phyloP scores from a whole-genome alignment of 1,140 invertebrate species.

The Trichonephila inaurata region DNA sequence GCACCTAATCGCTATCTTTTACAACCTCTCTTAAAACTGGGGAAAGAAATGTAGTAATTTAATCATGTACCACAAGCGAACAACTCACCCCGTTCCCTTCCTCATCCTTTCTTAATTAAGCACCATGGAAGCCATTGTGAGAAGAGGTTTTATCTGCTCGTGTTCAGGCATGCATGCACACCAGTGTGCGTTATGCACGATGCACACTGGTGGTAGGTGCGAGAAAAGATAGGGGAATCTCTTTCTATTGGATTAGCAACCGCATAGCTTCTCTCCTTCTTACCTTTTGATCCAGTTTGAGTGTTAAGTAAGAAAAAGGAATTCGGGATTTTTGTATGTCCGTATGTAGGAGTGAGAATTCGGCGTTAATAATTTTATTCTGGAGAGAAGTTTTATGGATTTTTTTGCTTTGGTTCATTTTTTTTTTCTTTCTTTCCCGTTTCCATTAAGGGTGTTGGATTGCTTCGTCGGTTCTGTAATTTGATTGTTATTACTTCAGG shows the following conservation, averaged over 20 bases:
- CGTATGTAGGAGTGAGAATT: background rate
- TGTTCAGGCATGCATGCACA: constrained; percentile 59
- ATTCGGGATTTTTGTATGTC: constrained; percentile 24
- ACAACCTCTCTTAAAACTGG: constrained; percentile 70
- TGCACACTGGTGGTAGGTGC: background rate
- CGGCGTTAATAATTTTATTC: constrained; percentile 34
- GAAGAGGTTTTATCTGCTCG: constrained; percentile 60
- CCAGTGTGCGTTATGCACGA: constrained; percentile 20
- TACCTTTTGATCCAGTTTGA: constrained; percentile 23
- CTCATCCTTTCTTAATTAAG: constrained; percentile 67
- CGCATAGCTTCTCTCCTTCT: constrained; percentile 50
- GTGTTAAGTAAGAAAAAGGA: constrained; percentile 38
- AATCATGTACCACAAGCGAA: constrained; percentile 71
- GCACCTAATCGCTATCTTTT: constrained; percentile 72
- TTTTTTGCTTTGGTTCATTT: background rate
- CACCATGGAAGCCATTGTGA: constrained; percentile 48
- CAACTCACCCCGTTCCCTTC: constrained; percentile 33
- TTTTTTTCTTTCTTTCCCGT: background rate
- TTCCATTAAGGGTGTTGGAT: constrained; percentile 12
- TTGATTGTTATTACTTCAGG: constrained; percentile 25
- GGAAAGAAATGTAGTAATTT: constrained; percentile 61
- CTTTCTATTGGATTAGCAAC: constrained; percentile 68
- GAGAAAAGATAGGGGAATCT: constrained; percentile 42
- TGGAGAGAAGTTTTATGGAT: background rate
- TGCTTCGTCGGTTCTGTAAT: constrained; percentile 21